phyloP scores from a whole-genome alignment of 2,888 invertebrate genomes.

The Ormyrus rosae region DNA sequence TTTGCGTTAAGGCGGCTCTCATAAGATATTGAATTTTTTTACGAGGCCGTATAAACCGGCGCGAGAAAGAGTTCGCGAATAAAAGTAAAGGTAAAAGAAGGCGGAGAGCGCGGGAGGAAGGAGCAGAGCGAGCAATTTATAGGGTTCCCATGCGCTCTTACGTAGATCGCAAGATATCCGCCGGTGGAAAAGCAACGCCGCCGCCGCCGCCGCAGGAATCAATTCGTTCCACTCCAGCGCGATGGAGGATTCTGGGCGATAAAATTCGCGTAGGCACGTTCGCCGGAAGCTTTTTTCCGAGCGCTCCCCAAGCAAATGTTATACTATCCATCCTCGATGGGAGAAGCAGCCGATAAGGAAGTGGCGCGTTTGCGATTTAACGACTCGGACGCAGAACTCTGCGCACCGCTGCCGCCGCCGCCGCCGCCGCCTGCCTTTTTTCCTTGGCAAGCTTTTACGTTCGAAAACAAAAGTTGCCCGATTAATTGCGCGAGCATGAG shows the following conservation, averaged over 20 bases:
- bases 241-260: conserved; percentile 16
- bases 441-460: background rate
- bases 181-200: background rate
- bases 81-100: background rate
- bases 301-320: background rate
- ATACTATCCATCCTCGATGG: conserved; percentile 21
- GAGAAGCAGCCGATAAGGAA: conserved; percentile 27
- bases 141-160: conserved; percentile 5
- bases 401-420: background rate
- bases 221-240: conserved; percentile 44
- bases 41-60: no score
- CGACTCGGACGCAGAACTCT: conserved; percentile 17
- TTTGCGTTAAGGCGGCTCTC: no score
- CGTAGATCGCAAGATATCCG: conserved; percentile 28
- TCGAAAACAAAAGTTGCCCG: background rate
- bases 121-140: conserved; percentile 10
- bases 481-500: conserved; percentile 13
- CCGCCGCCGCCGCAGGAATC: conserved; percentile 9
- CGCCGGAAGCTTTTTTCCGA: conserved; percentile 29
- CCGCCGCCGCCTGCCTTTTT: background rate
- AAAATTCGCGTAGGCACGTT: conserved; percentile 40
- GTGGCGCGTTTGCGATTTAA: conserved; percentile 38
- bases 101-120: background rate
- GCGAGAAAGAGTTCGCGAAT: background rate
- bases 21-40: no score